Evolutionary conservation across 2,888 invertebrate species (phyloP), one percentile per base, ranked within the genome.

Genomic region (Drosophila borealis): DNA sequence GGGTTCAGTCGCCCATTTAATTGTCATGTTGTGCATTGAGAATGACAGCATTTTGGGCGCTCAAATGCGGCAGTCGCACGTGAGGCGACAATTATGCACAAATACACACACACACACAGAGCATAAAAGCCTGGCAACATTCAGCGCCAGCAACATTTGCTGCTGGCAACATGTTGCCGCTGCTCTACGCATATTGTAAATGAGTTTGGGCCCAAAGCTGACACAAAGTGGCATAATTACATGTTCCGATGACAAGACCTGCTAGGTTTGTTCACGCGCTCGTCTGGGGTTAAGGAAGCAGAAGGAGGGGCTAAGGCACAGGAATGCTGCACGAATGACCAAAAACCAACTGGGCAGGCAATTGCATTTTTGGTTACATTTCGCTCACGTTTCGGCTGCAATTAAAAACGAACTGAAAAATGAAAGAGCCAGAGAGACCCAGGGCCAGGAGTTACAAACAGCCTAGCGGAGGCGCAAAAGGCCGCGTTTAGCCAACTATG

Each of bases 401-500:
- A 91, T 90, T 91, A 91, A 90, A 87, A 80, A 81, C 74, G 65
- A 49, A 72, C 74, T 61, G 51, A 68, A 74, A 72, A 82, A 73
- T 36, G 81, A 80, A 63, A 66, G 53, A 57, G 59, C 51, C 25
- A 25, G 25, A 45, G 37, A 44, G 39, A 51, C 36, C 41, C 42
- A 25, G 25, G 34, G n/a, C 34, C 50, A 66, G 61, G 61, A 68
- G 45, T 62, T 69, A 53, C 67, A 49, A 69, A 50, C 67, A 49
- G 70, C 67, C 51, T 56, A 69, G 72, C 63, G 69, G 51, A 81
- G 83, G 84, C 88, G 85, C 88, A 90, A 91, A 90, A 90, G 90
- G 88, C 91, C 90, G 92, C 89, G 91, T 81, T 90, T 92, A 92
- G 90, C 92, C 91, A 92, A 91, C 91, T 92, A 91, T 91, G 89